phyloP scores from a whole-genome alignment of 2,797 vertebrate genomes.

The Anas acuta region DNA sequence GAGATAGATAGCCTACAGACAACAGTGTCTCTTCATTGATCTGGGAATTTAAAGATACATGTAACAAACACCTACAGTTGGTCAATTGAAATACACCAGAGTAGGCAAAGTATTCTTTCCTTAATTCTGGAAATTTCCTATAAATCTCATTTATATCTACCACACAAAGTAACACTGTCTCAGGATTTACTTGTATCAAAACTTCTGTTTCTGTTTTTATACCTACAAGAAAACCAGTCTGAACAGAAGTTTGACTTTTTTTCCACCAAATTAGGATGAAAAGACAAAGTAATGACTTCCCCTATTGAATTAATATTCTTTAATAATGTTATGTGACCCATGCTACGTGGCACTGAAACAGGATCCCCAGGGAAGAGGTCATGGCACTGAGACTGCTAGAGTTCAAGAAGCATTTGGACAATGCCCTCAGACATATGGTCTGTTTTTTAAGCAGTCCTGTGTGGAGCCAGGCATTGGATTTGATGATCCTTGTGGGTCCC shows the following conservation, averaged over 20 bases:
- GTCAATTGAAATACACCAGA: background rate
- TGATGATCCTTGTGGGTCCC: background rate
- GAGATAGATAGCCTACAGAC: background rate
- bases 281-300: background rate
- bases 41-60: background rate
- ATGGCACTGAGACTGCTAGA: background rate
- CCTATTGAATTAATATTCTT: background rate
- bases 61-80: background rate
- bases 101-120: background rate
- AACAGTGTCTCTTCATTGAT: background rate
- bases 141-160: background rate
- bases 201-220: background rate
- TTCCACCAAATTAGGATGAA: background rate
- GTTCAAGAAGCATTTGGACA: background rate
- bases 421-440: background rate
- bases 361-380: too few relatives aligned
- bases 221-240: background rate
- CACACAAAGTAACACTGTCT: background rate
- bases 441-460: background rate
- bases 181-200: background rate
- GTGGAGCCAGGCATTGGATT: too few relatives aligned
- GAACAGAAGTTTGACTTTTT: background rate
- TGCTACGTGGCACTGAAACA: background rate
- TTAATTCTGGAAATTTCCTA: background rate
- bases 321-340: rapidly evolving